phyloP scores from a whole-genome alignment of 2,797 vertebrate species.

The Halcyon leucocephala region DNA sequence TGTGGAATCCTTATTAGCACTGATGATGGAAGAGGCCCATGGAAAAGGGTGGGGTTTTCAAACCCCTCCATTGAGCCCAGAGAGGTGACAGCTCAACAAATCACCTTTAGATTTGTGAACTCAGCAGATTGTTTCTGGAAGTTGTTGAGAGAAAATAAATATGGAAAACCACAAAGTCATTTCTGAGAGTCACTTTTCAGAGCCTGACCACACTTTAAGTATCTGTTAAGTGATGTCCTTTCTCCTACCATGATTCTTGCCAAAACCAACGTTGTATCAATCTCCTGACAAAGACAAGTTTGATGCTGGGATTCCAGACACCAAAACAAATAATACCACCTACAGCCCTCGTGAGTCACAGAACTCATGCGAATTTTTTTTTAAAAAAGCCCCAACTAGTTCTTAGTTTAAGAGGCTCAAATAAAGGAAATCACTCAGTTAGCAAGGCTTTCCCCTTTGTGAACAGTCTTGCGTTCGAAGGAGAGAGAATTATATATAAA shows the following conservation, averaged over 20 bases:
- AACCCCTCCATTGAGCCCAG: background rate
- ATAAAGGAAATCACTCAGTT: background rate
- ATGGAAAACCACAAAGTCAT: conserved; percentile 71
- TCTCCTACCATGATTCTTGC: conserved; percentile 42
- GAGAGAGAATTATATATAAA: background rate
- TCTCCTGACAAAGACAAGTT: conserved; percentile 55
- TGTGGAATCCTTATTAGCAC: conserved; percentile 17
- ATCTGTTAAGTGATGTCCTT: conserved; percentile 75
- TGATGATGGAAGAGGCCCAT: conserved; percentile 47
- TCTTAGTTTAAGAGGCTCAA: background rate
- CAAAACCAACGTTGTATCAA: conserved; percentile 59
- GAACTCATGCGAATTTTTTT: background rate
- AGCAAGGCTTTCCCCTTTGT: background rate
- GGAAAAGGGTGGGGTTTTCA: conserved; percentile 1
- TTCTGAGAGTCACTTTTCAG: conserved; percentile 69
- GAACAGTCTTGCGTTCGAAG: background rate
- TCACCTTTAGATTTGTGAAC: conserved; percentile 62
- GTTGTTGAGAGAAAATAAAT: conserved; percentile 72
- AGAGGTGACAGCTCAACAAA: conserved; percentile 64
- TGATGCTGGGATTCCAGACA: conserved; percentile 23
- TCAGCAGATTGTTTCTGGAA: conserved; percentile 74
- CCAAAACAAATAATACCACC: conserved; percentile 59
- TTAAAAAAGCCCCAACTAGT: background rate
- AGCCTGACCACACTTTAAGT: conserved; percentile 71
- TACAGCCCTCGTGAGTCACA: conserved; percentile 45